Evolutionary conservation across 2,797 vertebrate species (phyloP), one percentile per base, ranked within the genome.

Genomic region (Paedocypris micromegethes): DNA sequence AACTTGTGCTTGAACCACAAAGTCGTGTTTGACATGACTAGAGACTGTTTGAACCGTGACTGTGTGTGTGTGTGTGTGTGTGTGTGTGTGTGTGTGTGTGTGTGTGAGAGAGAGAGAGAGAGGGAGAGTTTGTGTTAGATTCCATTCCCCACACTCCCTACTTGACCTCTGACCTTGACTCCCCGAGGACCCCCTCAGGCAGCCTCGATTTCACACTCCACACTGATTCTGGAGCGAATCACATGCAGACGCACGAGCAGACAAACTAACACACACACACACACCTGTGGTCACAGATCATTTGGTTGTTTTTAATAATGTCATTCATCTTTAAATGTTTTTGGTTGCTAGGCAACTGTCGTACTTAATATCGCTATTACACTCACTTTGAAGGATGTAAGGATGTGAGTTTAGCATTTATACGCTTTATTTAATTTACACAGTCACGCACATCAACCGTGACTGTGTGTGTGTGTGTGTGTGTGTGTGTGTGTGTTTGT

Each of bases 161-260:
- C 70, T 76, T 76, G 63, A 73, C 58, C 71, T 50, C 64, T 73
- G 44, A 70, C 71, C 70, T 41, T 5, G 37, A 69, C 52, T 45
- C 66, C 58, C 51, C 55, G 50, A 55, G 50, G 58, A 72, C 62
- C 52, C 56, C 44, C 51, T 58, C 23, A 9, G 56, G 41, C 55
- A 42, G 55, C 55, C 52, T 57, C 68, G 52, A 6, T 48, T 51
- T 58, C 67, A 66, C 62, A 60, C 64, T 40, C 61, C 58, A 40
- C 55, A 4, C 3, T 48, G 64, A 55, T 2, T 53, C 50, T 65
- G 51, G 52, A 61, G 57, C 5, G 23, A 47, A 49, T 75, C 48
- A 50, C 43, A 48, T 58, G 60, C 55, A 43, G 65, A 72, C 57
- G 58, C 65, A 72, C 47, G 68, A 23, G 9, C 48, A 54, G 54